Evolutionary conservation across 2,888 invertebrate species (phyloP), one percentile per base, ranked within the genome.

Genomic region (Dione juno): DNA sequence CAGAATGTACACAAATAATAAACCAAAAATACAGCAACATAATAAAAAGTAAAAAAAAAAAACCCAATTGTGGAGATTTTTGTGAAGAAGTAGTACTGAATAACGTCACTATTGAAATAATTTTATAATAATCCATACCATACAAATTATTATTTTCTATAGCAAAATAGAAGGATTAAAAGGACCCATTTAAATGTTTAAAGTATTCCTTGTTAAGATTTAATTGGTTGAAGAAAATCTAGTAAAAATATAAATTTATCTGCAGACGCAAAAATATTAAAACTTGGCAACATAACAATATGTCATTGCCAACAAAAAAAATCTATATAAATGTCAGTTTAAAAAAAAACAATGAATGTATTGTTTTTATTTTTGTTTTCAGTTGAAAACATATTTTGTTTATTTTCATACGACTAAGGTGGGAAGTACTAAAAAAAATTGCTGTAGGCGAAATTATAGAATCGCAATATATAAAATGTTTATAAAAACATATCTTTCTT

Each of bases 241-340:
- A 28, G 28, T 28, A 28, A 28, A 28, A 28, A 28, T 28, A 5
- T 28, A 58, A 16, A 61, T 10, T 41, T 14, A 41, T 54, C 35
- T 48, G 13, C 58, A 45, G 16, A 61, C 53, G 52, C 13, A 37
- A 41, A 48, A 41, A 19, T n/a, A 45, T 59, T 50, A 45, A 16
- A 19, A 59, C 40, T 65, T 71, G 70, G 69, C 71, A 70, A 50
- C 64, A 54, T 61, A 19, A 64, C 64, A 21, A 45, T 57, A 48
- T 45, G 52, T 57, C 48, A 63, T 58, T 72, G 68, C 73, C 73
- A 74, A 67, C 52, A 16, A 45, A 72, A 72, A 73, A 3, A 5
- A 28, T 3, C 28, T 28, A 28, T 28, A 28, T 37, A 57, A 11
- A 16, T 57, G n/a, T 8, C n/a, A 54, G 35, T 57, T 54, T 57